Percentiles rank a stretch among this genome's conserved stretches.
phyloP scores from a whole-genome alignment of 2,888 invertebrate genomes.

The Caenorhabditis panamensis region DNA sequence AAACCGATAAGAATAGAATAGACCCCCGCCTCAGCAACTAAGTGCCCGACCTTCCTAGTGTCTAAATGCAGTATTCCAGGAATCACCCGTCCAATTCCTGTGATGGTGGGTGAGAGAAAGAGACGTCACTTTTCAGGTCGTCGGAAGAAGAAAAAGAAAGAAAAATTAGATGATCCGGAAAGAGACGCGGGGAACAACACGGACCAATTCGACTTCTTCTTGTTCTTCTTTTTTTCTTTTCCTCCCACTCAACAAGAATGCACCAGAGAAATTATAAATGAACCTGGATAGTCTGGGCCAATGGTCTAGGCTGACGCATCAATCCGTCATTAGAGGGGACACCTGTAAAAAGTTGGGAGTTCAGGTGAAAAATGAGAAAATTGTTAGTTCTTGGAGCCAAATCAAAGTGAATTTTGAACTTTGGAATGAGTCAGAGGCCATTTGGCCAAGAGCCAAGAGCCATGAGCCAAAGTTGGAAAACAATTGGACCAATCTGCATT shows the following conservation, averaged over 20 bases:
- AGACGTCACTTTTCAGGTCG: constrained; percentile 30
- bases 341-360: background rate
- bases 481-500: background rate
- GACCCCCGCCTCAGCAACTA: background rate
- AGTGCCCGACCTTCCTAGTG: constrained; percentile 5
- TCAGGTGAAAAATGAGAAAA: background rate
- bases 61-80: background rate
- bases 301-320: no score
- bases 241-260: background rate
- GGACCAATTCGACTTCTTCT: background rate
- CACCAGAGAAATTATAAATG: background rate
- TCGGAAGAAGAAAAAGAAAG: constrained; percentile 17
- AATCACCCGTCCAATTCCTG: constrained; percentile 24
- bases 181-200: constrained; percentile 1
- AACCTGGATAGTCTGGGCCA: no score
- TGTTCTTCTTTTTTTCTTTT: background rate
- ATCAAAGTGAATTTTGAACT: background rate
- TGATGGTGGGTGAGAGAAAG: constrained; percentile 2
- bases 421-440: background rate
- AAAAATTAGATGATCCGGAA: constrained; percentile 38
- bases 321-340: no score
- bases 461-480: constrained; percentile 3
- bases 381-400: background rate
- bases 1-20: background rate
- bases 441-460: constrained; percentile 6